Conservation (phyloP, 92 coral and sea anemone species). For the Paramuricea clavata region DNA sequence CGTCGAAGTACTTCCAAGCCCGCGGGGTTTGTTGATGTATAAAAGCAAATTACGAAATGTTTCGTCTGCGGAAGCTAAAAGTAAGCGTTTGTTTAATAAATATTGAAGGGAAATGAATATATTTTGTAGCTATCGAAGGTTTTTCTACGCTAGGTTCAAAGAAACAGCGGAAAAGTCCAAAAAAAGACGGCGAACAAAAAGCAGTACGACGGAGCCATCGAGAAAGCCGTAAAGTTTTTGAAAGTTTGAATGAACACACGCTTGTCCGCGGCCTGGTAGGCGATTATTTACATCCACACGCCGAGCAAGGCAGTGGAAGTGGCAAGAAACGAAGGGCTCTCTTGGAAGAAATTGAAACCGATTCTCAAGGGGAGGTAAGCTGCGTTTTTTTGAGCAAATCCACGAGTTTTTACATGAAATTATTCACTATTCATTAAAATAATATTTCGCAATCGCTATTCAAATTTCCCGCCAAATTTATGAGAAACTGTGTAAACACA, state of each 20-base stretch:
- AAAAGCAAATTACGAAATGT: conserved; percentile 3
- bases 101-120: not conserved
- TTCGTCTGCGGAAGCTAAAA: not conserved
- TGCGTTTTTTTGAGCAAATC: not conserved
- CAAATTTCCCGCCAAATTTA: conserved; percentile 98
- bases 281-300: conserved; percentile 53
- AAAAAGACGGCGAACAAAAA: conserved; percentile 31
- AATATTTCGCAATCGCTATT: conserved; percentile 24
- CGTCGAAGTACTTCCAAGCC: not conserved
- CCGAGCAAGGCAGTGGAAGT: conserved; percentile 37
- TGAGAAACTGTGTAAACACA: conserved; percentile 64
- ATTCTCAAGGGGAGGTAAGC: conserved; percentile 77
- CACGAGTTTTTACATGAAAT: not conserved
- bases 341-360: conserved; percentile 65
- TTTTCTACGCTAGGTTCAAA: conserved; percentile 38
- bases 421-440: not conserved
- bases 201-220: conserved; percentile 86
- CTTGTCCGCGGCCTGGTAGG: conserved; percentile 51
- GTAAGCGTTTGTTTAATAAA: not conserved
- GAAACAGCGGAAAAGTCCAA: conserved; percentile 41
- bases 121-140: not conserved
- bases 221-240: conserved; percentile 85
- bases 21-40: not conserved
- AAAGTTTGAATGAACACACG: conserved; percentile 80
- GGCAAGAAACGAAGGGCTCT: conserved; percentile 47